phyloP scores from a whole-genome alignment of 2,797 vertebrate species.

The Pteropus rufus region DNA sequence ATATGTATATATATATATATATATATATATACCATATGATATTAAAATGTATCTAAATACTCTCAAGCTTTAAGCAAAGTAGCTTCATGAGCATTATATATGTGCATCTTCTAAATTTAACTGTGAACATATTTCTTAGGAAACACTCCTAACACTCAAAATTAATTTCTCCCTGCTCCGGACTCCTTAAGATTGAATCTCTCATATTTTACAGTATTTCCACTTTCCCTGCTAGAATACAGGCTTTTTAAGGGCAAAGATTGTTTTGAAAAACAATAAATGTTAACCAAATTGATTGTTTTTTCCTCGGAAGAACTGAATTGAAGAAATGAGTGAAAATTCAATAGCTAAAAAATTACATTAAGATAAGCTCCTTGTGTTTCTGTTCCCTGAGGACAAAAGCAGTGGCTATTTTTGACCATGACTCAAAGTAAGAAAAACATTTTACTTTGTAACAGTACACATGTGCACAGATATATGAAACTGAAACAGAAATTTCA shows the following conservation, averaged over 20 bases:
- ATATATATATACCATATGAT: neutral
- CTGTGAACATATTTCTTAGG: neutral
- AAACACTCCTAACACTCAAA: neutral
- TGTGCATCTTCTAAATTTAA: neutral
- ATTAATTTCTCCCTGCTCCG: neutral
- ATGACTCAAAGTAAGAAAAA: neutral
- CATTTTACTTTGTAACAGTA: neutral
- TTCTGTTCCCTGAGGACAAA: neutral
- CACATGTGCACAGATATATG: neutral
- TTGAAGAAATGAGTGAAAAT: constrained; percentile 46
- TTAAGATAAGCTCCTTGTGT: neutral
- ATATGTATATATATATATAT: too few relatives aligned
- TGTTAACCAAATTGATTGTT: constrained; percentile 28
- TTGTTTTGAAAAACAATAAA: constrained; percentile 10
- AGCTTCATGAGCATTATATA: neutral
- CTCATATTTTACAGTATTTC: neutral
- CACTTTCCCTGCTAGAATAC: neutral
- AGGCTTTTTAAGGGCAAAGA: constrained; percentile 6
- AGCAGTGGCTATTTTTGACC: neutral
- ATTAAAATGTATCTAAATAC: neutral
- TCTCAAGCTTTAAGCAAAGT: neutral
- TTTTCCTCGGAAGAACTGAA: neutral
- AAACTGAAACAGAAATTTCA: neutral
- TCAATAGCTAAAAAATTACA: neutral
- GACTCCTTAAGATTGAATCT: neutral